phyloP scores from a whole-genome alignment of 2,113 vertebrate genomes.

The Trichomycterus rosablanca region DNA sequence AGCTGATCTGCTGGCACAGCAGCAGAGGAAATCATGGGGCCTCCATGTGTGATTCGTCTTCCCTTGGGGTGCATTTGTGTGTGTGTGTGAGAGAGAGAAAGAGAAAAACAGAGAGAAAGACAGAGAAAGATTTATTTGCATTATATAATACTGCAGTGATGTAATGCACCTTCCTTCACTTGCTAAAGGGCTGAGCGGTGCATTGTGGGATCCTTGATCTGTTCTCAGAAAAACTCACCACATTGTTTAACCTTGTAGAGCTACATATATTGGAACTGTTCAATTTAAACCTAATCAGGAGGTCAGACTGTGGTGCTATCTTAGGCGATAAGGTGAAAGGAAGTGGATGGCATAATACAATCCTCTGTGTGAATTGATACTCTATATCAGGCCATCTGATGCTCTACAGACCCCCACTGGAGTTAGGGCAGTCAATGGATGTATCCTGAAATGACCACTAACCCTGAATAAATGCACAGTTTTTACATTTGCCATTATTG shows the following conservation, averaged over 20 bases:
- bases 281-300: conserved; percentile 5
- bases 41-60: conserved; percentile 48
- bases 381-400: conserved; percentile 23
- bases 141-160: conserved; percentile 70
- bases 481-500: no score
- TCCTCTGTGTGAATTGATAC: conserved; percentile 27
- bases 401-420: conserved; percentile 37
- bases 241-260: not conserved
- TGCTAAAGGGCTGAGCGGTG: conserved; percentile 45
- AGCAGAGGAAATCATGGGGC: conserved; percentile 55
- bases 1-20: conserved; percentile 33
- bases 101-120: no score
- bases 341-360: conserved; percentile 31
- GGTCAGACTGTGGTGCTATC: conserved; percentile 1
- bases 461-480: no score
- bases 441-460: conserved; percentile 1
- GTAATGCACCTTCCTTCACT: conserved; percentile 57
- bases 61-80: conserved; percentile 42
- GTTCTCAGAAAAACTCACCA: conserved; percentile 27
- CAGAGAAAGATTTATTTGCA: no score
- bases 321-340: conserved; percentile 9
- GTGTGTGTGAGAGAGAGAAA: conserved; percentile 17
- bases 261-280: conserved; percentile 11
- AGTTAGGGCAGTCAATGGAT: not conserved
- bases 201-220: conserved; percentile 47